These are phyloP conservation scores for Drosophila subsilvestris DNA, from an alignment of 2,888 invertebrate species.

Conservation along the genomic window DNA sequence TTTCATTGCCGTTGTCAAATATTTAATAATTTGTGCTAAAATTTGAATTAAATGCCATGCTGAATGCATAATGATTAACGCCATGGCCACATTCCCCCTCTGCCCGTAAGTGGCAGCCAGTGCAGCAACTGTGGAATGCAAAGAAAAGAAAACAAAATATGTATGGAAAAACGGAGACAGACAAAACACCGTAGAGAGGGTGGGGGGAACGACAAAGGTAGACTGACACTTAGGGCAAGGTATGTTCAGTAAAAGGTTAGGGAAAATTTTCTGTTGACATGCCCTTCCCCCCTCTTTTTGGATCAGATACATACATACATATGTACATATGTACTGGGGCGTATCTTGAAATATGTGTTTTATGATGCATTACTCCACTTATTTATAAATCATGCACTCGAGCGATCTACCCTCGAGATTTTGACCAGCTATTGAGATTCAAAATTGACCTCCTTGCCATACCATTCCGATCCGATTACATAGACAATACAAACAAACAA, in stretches of 20 bases:
- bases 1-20: conserved; percentile 70
- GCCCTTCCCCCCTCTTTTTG: too few species aligned
- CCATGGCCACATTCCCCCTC: background rate
- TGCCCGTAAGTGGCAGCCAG: conserved; percentile 19
- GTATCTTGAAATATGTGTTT: too few species aligned
- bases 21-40: conserved; percentile 78
- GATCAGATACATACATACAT: too few species aligned
- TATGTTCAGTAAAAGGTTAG: background rate
- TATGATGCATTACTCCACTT: background rate
- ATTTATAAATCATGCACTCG: background rate
- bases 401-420: background rate
- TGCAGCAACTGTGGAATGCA: conserved; percentile 69
- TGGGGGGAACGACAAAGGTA: background rate
- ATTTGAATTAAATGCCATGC: conserved; percentile 60
- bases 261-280: background rate
- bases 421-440: conserved; percentile 44
- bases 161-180: conserved; percentile 29
- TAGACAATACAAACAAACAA: background rate
- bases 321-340: background rate
- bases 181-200: background rate
- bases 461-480: conserved; percentile 40
- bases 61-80: conserved; percentile 62
- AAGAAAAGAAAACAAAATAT: conserved; percentile 71
- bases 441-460: conserved; percentile 54
- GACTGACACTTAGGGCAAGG: background rate